Evolutionary conservation across 2,888 invertebrate species (phyloP).

Genomic region (Strigamia transsilvanica): DNA sequence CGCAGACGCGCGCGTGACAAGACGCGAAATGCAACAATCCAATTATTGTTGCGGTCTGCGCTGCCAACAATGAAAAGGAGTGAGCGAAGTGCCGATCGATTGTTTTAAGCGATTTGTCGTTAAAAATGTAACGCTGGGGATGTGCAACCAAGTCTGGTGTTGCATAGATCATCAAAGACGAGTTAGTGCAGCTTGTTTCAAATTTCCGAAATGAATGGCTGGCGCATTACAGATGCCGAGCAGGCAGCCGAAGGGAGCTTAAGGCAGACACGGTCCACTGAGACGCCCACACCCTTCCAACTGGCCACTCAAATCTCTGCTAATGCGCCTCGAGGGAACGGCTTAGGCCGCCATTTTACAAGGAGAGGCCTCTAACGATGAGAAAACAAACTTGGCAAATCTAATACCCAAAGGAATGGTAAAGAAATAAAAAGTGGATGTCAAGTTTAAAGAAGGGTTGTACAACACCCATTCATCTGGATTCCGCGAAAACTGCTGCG

Average conservation of each 20-base stretch:
- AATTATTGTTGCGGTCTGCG: constrained; percentile 6
- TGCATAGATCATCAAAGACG: neutral
- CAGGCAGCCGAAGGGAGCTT: constrained; percentile 12
- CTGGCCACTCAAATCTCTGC: constrained; percentile 41
- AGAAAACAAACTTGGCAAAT: constrained; percentile 43
- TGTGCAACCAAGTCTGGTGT: too few species aligned
- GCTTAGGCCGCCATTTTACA: constrained; percentile 36
- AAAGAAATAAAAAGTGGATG: constrained; percentile 32
- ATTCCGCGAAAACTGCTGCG: neutral
- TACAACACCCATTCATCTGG: constrained; percentile 36
- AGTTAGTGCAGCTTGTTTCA: neutral
- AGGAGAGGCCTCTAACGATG: constrained; percentile 33
- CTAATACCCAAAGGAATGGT: constrained; percentile 16
- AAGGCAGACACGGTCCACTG: constrained; percentile 34
- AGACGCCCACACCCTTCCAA: constrained; percentile 41
- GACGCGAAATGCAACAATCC: constrained; percentile 41
- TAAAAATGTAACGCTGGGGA: neutral
- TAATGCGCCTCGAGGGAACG: constrained; percentile 31
- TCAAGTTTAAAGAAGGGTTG: constrained; percentile 36
- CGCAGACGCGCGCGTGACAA: constrained; percentile 40
- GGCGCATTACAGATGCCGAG: constrained; percentile 26
- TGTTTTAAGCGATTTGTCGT: constrained; percentile 4
- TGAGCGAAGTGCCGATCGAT: neutral
- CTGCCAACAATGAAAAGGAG: constrained; percentile 15
- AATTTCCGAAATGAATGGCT: constrained; percentile 28